Percentiles rank a stretch among this genome's conserved stretches.
Evolutionary conservation across 1,140 invertebrate genomes (phyloP).

Genomic region (Zaprionus capensis): DNA sequence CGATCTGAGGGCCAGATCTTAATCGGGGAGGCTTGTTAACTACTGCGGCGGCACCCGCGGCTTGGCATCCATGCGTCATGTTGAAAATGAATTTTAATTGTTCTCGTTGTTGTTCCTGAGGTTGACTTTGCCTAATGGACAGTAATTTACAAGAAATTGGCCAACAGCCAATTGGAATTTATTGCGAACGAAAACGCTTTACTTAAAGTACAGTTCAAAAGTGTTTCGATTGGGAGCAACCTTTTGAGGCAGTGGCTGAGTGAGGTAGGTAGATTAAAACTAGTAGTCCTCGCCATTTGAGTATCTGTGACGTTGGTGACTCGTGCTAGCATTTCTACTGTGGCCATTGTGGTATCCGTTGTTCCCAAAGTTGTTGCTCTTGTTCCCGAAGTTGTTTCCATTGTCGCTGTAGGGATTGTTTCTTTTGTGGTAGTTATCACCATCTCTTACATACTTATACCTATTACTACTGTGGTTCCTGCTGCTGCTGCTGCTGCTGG

Average conservation of each 20-base stretch:
- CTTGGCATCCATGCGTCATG: slow-evolving; percentile 42
- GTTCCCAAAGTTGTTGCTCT: neutral
- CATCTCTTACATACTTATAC: neutral
- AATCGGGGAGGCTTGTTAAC: slow-evolving; percentile 68
- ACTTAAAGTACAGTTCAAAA: neutral
- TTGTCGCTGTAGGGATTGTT: neutral
- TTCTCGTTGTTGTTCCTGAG: slow-evolving; percentile 18
- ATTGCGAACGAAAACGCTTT: slow-evolving; percentile 85
- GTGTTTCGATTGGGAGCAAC: neutral
- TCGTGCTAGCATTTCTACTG: neutral
- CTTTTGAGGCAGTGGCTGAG: neutral
- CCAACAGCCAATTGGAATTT: slow-evolving; percentile 57
- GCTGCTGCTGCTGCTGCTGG: neutral
- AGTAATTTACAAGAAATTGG: slow-evolving; percentile 65
- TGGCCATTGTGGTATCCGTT: neutral
- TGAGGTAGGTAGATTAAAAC: neutral
- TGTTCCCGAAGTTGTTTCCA: neutral
- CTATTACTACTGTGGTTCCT: neutral
- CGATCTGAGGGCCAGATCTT: slow-evolving; percentile 60
- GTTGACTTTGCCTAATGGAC: slow-evolving; percentile 39
- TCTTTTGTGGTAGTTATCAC: neutral
- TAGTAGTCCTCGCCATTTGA: neutral
- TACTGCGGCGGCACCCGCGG: slow-evolving; percentile 54
- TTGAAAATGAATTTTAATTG: slow-evolving; percentile 82
- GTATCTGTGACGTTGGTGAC: neutral